A percentile compares a stretch with the other conserved stretches of the same genome.
Evolutionary conservation across 2,888 invertebrate genomes (phyloP).

Genomic region (Orchesellides sinensis): DNA sequence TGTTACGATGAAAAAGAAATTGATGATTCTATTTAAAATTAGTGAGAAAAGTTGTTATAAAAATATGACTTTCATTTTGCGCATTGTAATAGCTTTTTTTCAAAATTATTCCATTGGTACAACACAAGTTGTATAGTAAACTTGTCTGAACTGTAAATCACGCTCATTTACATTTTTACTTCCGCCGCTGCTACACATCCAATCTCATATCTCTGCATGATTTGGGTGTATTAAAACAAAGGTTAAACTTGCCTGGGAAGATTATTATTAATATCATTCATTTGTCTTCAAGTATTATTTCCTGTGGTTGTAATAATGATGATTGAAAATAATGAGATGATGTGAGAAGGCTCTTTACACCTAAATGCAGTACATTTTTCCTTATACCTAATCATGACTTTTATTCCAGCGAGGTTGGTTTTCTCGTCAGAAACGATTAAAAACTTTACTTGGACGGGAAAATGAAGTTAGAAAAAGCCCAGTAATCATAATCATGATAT

Average conservation of each 20-base stretch:
- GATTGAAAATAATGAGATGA: conserved; percentile 62
- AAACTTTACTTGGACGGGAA: not conserved
- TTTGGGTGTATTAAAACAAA: not conserved
- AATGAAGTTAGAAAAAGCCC: conserved; percentile 31
- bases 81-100: too few relatives aligned
- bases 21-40: conserved; percentile 1
- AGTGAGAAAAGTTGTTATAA: not conserved
- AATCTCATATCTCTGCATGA: not conserved
- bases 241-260: not conserved
- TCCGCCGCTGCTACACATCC: too few relatives aligned
- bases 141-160: conserved; percentile 33
- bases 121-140: not conserved
- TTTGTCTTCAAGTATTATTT: conserved; percentile 58
- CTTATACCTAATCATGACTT: too few relatives aligned
- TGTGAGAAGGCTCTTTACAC: conserved; percentile 23
- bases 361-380: conserved; percentile 6
- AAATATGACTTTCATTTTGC: not conserved
- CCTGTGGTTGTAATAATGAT: conserved; percentile 42
- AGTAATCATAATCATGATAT: conserved; percentile 57
- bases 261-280: conserved; percentile 59
- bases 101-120: too few relatives aligned
- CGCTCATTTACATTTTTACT: conserved; percentile 9
- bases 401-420: too few relatives aligned
- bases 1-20: not conserved
- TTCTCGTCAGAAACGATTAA: too few relatives aligned